Percentiles rank a stretch among this genome's conserved stretches.
These are phyloP conservation scores for Odocoileus hemionus DNA, from an alignment of 2,113 vertebrate species.

Conservation along the genomic window DNA sequence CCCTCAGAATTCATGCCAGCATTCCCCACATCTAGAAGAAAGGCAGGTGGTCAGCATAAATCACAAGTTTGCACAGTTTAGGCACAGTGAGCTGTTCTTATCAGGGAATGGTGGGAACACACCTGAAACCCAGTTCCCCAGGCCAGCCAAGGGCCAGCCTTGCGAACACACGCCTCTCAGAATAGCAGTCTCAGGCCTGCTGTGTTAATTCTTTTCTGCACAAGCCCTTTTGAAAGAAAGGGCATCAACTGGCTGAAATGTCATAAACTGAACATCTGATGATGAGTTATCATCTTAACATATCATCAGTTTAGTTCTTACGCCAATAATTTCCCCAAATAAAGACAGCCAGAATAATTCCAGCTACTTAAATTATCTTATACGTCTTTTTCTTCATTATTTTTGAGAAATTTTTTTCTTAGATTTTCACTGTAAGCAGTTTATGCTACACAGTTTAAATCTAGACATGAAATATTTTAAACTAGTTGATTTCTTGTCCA, in stretches of 20 bases:
- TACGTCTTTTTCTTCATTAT: background rate
- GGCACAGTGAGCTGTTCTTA: background rate
- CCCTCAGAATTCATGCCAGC: background rate
- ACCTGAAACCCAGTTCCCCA: background rate
- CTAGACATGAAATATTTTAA: background rate
- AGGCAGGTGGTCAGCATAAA: background rate
- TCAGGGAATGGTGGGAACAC: background rate
- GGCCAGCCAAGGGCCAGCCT: background rate
- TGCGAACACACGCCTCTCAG: background rate
- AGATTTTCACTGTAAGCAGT: slow-evolving; percentile 33
- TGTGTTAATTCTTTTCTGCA: background rate
- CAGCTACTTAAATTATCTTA: background rate
- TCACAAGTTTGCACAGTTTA: background rate
- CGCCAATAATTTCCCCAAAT: background rate
- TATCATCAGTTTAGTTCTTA: background rate
- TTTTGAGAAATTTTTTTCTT: background rate
- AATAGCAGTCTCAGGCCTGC: background rate
- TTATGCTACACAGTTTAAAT: background rate
- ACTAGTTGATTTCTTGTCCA: background rate
- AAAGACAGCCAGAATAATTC: background rate
- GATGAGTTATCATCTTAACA: background rate
- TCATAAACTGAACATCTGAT: background rate
- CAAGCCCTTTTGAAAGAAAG: background rate
- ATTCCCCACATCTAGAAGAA: background rate
- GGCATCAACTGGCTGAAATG: background rate